phyloP scores from a whole-genome alignment of 53 echinoderm and acorn worm species.

The Henricia sp. region DNA sequence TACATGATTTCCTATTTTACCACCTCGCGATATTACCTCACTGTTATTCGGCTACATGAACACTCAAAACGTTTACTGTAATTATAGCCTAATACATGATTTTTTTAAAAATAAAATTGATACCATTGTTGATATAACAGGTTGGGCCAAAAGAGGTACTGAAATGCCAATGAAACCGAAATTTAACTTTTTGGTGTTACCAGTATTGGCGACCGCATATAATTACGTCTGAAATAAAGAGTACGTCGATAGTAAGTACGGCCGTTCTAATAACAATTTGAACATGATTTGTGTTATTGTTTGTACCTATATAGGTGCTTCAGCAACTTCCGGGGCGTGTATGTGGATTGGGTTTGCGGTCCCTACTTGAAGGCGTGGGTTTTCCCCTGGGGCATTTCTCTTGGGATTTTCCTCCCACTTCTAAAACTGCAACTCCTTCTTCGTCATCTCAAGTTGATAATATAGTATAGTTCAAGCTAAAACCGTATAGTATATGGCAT shows the following conservation, averaged over 20 bases:
- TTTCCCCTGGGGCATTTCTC: too few species aligned
- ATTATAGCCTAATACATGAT: too few species aligned
- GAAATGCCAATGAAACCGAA: neutral
- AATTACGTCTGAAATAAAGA: conserved; percentile 8
- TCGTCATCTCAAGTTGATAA: too few species aligned
- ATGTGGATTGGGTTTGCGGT: too few species aligned
- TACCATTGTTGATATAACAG: neutral
- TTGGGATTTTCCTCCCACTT: too few species aligned
- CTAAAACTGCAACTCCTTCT: too few species aligned
- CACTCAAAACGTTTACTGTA: neutral
- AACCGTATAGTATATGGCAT: too few species aligned
- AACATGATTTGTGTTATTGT: neutral
- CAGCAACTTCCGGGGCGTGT: neutral
- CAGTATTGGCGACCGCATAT: conserved; percentile 14
- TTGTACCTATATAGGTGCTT: neutral
- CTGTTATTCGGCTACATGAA: neutral
- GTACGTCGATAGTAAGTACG: conserved; percentile 6
- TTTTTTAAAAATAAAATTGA: neutral
- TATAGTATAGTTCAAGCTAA: too few species aligned
- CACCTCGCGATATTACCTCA: too few species aligned
- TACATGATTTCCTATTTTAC: too few species aligned
- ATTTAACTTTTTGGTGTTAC: conserved; percentile 2
- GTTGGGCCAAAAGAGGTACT: conserved; percentile 14
- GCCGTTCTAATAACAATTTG: neutral
- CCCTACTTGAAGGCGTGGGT: too few species aligned